Conservation (phyloP, 2,113 vertebrate genomes). For the Oncorhynchus masou region DNA sequence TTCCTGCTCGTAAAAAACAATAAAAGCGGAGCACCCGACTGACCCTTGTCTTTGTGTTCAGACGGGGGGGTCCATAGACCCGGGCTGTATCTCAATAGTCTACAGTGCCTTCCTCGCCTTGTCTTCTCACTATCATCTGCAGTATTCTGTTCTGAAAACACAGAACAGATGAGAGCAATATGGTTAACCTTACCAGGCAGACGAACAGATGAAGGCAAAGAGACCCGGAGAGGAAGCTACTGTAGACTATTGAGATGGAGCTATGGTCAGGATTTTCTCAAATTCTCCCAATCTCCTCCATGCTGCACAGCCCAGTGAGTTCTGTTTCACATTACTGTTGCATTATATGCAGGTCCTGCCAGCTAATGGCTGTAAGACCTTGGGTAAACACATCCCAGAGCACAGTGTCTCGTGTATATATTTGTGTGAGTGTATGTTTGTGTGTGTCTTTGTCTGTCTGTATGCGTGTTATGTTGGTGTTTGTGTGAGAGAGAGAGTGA, state of each 20-base stretch:
- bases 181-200: no score
- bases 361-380: constrained; percentile 33
- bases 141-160: no score
- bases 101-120: no score
- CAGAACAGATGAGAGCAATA: no score
- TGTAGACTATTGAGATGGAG: no score
- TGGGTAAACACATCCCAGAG: constrained; percentile 21
- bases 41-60: constrained; percentile 37
- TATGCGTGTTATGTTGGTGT: background rate
- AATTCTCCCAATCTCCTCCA: background rate
- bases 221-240: background rate
- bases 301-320: constrained; percentile 4
- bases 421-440: background rate
- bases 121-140: no score
- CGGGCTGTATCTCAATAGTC: background rate
- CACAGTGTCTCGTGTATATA: background rate
- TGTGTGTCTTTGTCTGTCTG: background rate
- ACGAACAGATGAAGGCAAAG: background rate
- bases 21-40: constrained; percentile 22
- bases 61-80: constrained; percentile 10
- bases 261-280: background rate
- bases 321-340: constrained; percentile 23
- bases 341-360: constrained; percentile 22
- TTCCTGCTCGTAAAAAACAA: no score
- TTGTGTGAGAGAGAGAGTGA: no score